Evolutionary conservation across 1,140 invertebrate species (phyloP), one percentile per base, ranked within the genome.

Genomic region (Magallana gigas): DNA sequence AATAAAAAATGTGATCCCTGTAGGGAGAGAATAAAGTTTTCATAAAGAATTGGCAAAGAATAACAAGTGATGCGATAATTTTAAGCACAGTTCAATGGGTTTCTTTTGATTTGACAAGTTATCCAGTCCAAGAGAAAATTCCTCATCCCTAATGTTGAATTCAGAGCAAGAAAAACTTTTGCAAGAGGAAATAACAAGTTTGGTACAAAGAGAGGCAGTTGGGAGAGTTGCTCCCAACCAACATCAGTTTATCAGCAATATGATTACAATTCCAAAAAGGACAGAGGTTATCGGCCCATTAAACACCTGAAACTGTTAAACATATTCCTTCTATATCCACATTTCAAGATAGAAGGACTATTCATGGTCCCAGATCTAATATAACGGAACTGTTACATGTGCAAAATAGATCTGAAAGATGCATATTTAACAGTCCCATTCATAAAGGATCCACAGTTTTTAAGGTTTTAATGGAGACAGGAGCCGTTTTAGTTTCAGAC

Each of bases 281-380:
- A 16, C 11, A 8, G 71, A 18, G 71, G 23, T 5, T 23, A 36
- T 36, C 71, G 48, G 8, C 48, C 71, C 23, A 56, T 80, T 18
- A 36, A 12, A 36, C 29, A 82, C 16, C 36, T 89, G 87, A 29
- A 29, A 89, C 6, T 86, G 86, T 48, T 48, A 5, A 48, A 48
- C 36, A 48, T 2, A 48, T 48, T 48, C 36, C 36, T 48, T 48
- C 36, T 48, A 5, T 48, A 48, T 48, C 36, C 2, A 48, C 36
- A 48, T 83, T 90, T 90, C 85, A 88, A 88, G 59, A 90, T 90
- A 84, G 89, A 90, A 18, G 85, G 85, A 7, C 57, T 87, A 36
- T 29, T 87, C 23, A 76, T 84, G 71, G 36, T 89, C 9, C 83
- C 64, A 68, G 86, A 87, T 86, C n/a, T 86, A 48, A 48, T 86